phyloP scores from a whole-genome alignment of 2,113 vertebrate species.

The Tachysurus vachellii region DNA sequence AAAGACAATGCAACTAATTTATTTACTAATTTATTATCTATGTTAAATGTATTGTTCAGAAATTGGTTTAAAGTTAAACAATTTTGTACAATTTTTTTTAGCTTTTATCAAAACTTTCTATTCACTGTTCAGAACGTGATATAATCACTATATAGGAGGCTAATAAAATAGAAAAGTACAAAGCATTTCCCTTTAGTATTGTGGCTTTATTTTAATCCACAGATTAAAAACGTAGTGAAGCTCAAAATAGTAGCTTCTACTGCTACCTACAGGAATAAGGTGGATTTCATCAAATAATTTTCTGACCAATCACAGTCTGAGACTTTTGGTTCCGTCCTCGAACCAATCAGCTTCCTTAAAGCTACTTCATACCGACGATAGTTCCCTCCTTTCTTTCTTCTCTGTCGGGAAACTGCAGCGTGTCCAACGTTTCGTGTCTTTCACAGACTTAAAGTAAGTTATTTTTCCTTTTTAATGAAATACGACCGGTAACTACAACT shows the following conservation, averaged over 20 bases:
- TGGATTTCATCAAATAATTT: not conserved
- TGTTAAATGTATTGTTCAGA: not conserved
- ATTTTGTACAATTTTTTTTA: too few relatives aligned
- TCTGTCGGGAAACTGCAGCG: constrained; percentile 71
- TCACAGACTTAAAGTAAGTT: constrained; percentile 82
- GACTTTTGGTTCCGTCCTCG: not conserved
- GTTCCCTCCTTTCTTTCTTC: constrained; percentile 26
- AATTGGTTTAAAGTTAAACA: not conserved
- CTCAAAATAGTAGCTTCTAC: not conserved
- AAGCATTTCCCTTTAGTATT: not conserved
- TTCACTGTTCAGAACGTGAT: not conserved
- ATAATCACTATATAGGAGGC: not conserved
- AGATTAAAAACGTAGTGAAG: not conserved
- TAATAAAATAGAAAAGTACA: not conserved
- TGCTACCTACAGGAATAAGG: not conserved
- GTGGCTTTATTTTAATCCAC: not conserved
- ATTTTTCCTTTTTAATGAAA: not conserved
- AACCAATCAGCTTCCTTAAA: constrained; percentile 46
- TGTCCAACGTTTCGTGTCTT: constrained; percentile 83
- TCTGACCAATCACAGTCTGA: constrained; percentile 33
- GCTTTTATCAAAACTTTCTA: not conserved
- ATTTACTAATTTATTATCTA: not conserved
- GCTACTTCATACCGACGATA: not conserved
- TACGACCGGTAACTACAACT: not conserved
- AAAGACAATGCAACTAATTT: not conserved